Evolutionary conservation across 2,797 vertebrate genomes (phyloP).

Genomic region (Aldrovandia affinis): DNA sequence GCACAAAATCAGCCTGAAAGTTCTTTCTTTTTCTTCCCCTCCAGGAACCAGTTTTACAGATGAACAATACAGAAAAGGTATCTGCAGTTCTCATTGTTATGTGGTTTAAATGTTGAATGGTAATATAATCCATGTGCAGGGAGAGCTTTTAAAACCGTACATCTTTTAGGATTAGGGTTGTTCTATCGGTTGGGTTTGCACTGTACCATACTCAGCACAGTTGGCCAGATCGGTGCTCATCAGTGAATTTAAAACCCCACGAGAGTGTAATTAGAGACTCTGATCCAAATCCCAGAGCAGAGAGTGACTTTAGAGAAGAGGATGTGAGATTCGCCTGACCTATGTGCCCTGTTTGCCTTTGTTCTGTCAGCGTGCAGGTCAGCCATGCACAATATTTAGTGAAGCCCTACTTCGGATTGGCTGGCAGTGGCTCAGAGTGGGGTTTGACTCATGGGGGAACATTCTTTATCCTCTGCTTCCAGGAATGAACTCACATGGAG

Average conservation of each 20-base stretch:
- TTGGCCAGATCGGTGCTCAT: too few species aligned
- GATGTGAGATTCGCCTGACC: not conserved
- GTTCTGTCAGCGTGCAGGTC: not conserved
- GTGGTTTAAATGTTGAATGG: not conserved
- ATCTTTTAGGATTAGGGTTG: not conserved
- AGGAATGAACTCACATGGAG: not conserved
- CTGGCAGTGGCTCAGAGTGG: not conserved
- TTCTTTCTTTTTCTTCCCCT: slow-evolving; percentile 17
- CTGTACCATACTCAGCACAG: too few species aligned
- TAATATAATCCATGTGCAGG: not conserved
- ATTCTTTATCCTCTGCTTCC: not conserved
- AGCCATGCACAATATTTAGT: not conserved
- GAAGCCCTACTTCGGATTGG: too few species aligned
- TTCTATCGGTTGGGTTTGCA: not conserved
- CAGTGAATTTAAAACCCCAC: not conserved
- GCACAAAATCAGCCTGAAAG: not conserved
- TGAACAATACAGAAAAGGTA: slow-evolving; percentile 49
- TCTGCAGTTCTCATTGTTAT: not conserved
- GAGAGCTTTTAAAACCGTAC: not conserved
- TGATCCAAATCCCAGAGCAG: too few species aligned
- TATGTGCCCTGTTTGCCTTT: not conserved
- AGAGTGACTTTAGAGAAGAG: not conserved
- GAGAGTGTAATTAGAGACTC: too few species aligned
- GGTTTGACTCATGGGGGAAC: not conserved
- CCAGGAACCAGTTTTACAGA: slow-evolving; percentile 60